Evolutionary conservation across 2,888 invertebrate species (phyloP).

Genomic region (Drosophila neutralis): DNA sequence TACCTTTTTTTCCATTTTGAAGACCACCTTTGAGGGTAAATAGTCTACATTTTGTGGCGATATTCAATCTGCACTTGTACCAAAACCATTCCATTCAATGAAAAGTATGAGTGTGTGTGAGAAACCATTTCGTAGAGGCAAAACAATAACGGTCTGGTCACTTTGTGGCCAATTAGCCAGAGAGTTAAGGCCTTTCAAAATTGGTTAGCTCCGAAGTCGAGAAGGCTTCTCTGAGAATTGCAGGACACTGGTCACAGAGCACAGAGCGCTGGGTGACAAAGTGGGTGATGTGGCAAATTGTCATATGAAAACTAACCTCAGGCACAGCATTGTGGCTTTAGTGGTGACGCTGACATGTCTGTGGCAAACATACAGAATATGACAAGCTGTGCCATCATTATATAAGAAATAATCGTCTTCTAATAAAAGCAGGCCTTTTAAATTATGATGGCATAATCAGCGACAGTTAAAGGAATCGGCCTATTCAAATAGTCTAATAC

Average conservation of each 20-base stretch:
- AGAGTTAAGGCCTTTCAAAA: neutral
- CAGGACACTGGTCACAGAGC: neutral
- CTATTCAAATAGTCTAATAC: neutral
- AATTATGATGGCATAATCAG: neutral
- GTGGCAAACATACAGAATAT: neutral
- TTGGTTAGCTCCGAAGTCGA: neutral
- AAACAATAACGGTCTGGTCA: neutral
- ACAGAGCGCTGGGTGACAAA: neutral
- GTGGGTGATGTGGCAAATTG: neutral
- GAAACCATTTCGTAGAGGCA: neutral
- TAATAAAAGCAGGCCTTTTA: neutral
- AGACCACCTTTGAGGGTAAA: neutral
- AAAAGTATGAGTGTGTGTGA: neutral
- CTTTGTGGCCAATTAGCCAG: constrained; percentile 9
- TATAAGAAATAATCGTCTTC: neutral
- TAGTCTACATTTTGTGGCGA: neutral
- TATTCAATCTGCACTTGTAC: neutral
- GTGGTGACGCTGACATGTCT: neutral
- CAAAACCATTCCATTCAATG: neutral
- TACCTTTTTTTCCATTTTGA: neutral
- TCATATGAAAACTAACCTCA: neutral
- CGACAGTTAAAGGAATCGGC: neutral
- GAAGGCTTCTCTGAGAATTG: neutral
- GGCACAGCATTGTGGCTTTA: neutral
- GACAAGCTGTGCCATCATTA: neutral